These are phyloP conservation scores for Pseudomugil tenellus DNA, from an alignment of 2,797 vertebrate species.

Conservation along the genomic window DNA sequence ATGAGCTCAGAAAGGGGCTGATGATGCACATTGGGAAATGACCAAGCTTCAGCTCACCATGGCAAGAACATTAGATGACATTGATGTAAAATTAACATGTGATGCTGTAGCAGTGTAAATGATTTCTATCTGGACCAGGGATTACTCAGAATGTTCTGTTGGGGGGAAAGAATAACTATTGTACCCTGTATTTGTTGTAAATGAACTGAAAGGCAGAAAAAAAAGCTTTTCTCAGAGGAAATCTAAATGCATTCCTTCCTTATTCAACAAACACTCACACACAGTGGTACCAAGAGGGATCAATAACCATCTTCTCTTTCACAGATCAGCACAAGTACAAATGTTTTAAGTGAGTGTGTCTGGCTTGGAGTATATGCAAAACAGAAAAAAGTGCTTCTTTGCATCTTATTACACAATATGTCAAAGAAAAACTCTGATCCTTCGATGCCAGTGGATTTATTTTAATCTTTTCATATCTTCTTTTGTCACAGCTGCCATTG, in stretches of 20 bases:
- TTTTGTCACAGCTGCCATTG: not conserved
- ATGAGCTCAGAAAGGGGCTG: conserved; percentile 23
- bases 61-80: not conserved
- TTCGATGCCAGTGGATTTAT: not conserved
- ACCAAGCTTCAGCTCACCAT: not conserved
- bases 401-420: conserved; percentile 3
- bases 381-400: not conserved
- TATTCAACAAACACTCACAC: conserved; percentile 4
- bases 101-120: not conserved
- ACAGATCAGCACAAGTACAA: conserved; percentile 29
- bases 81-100: conserved; percentile 3
- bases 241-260: conserved; percentile 26
- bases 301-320: conserved; percentile 43
- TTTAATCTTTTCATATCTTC: conserved; percentile 18
- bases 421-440: not conserved
- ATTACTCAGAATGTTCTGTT: not conserved
- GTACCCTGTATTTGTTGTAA: conserved; percentile 11
- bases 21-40: conserved; percentile 11
- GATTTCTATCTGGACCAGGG: not conserved
- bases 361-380: not conserved
- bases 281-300: conserved; percentile 28
- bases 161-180: not conserved
- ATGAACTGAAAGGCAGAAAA: conserved; percentile 14
- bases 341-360: conserved; percentile 17
- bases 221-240: conserved; percentile 26